These are phyloP conservation scores for Heliangelus exortis DNA, from an alignment of 2,797 vertebrate species.

Conservation along the genomic window DNA sequence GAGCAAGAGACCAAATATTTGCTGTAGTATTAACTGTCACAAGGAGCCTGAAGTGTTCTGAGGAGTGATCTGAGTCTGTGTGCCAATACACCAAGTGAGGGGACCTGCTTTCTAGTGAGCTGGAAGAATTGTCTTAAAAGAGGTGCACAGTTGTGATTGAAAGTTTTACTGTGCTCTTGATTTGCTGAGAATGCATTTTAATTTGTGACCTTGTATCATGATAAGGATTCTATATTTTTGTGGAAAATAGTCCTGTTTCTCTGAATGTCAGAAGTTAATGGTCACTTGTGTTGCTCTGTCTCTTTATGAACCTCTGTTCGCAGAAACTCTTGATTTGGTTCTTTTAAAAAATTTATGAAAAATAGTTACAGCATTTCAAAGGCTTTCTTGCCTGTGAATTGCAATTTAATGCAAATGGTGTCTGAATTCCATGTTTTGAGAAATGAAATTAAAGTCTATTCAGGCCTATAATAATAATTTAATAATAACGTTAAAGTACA, in stretches of 20 bases:
- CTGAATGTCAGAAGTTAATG: neutral
- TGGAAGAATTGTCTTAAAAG: neutral
- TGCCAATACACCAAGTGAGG: rapidly evolving
- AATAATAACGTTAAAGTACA: neutral
- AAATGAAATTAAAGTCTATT: neutral
- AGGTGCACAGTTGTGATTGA: neutral
- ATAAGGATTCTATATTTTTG: neutral
- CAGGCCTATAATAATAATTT: neutral
- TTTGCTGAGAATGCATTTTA: neutral
- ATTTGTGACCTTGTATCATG: neutral
- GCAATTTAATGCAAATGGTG: neutral
- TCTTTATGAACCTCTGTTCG: neutral
- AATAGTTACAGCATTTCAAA: neutral
- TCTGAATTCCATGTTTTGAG: neutral
- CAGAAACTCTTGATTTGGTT: neutral
- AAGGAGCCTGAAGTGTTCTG: neutral
- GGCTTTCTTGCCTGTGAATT: neutral
- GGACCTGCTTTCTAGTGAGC: rapidly evolving
- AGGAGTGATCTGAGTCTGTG: rapidly evolving
- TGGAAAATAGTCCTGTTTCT: neutral
- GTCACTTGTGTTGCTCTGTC: neutral
- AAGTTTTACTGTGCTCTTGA: neutral
- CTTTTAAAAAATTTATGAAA: neutral
- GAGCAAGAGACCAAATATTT: neutral
- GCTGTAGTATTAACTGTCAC: neutral